Percentiles rank a stretch among this genome's conserved stretches.
Evolutionary conservation across 2,113 vertebrate genomes (phyloP).

Genomic region (Halichoeres trimaculatus): DNA sequence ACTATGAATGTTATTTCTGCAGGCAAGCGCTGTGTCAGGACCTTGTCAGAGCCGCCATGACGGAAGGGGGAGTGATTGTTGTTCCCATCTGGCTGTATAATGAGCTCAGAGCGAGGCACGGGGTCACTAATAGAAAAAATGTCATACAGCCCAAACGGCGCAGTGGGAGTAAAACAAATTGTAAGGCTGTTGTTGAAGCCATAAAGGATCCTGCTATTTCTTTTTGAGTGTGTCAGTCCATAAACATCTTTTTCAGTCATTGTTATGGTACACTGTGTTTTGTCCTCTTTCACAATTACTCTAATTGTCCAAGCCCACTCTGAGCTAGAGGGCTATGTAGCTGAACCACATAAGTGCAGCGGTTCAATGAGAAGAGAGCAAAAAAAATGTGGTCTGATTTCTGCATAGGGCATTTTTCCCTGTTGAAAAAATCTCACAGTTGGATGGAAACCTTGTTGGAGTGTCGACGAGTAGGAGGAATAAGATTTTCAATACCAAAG

Average conservation of each 20-base stretch:
- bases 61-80: slow-evolving; percentile 50
- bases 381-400: slow-evolving; percentile 49
- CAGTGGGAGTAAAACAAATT: slow-evolving; percentile 42
- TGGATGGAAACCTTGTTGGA: slow-evolving; percentile 20
- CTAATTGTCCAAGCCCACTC: slow-evolving; percentile 36
- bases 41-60: slow-evolving; percentile 52
- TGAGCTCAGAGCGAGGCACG: slow-evolving; percentile 45
- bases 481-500: background rate
- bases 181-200: slow-evolving; percentile 8
- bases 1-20: slow-evolving; percentile 50
- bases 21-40: slow-evolving; percentile 36
- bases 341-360: slow-evolving; percentile 50
- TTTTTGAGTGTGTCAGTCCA: slow-evolving; percentile 28
- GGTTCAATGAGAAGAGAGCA: slow-evolving; percentile 56
- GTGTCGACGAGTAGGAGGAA: slow-evolving; percentile 13
- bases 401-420: slow-evolving; percentile 43
- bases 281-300: slow-evolving; percentile 53
- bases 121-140: slow-evolving; percentile 39
- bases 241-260: slow-evolving; percentile 23
- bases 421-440: slow-evolving; percentile 52
- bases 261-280: slow-evolving; percentile 37
- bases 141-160: slow-evolving; percentile 15
- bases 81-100: slow-evolving; percentile 61
- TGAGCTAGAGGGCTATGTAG: slow-evolving; percentile 32
- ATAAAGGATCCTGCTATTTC: slow-evolving; percentile 16